Evolutionary conservation across 2,797 vertebrate genomes (phyloP), one percentile per base, ranked within the genome.

Genomic region (Paedocypris micromegethes): DNA sequence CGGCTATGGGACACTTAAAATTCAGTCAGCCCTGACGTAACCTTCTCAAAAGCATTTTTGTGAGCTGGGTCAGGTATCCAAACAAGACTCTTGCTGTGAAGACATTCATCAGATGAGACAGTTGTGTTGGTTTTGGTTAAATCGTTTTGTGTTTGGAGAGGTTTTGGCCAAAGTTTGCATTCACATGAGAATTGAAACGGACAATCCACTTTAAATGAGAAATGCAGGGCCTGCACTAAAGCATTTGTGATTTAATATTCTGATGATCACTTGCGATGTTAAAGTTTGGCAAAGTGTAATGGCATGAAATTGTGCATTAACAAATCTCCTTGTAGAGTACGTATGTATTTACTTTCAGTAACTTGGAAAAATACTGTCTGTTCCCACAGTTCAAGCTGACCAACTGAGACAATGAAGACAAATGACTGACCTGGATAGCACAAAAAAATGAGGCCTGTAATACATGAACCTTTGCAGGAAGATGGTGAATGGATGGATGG

Each of bases 61-160:
- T 9, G 23, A 59, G 54, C 48, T 41, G 9, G 63, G 41, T 65
- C 46, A 64, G 68, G 53, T 72, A 74, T 73, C 44, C 71, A 75
- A 75, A 73, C 60, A 73, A 46, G 62, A 59, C 9, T 62, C 68
- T 51, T 56, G 57, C 56, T 65, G 72, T 57, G 68, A 60, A 45
- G 53, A 63, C 70, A 78, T 78, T 62, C 51, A 65, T 74, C 71
- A 78, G 45, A n/a, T 9, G 56, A 53, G 68, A 68, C 64, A 75
- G 72, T 58, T 9, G 3, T 75, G 76, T 66, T 69, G 59, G 76
- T 72, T 63, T 75, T 75, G 74, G 70, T 75, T 55, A 47, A 55
- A 49, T 75, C 63, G 56, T 65, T 69, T 72, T 23, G 60, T 72
- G 70, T 66, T 72, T 68, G 58, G 60, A 72, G 66, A 65, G 52